Conservation (phyloP, 1,140 invertebrate species). For the Drosophila busckii region DNA sequence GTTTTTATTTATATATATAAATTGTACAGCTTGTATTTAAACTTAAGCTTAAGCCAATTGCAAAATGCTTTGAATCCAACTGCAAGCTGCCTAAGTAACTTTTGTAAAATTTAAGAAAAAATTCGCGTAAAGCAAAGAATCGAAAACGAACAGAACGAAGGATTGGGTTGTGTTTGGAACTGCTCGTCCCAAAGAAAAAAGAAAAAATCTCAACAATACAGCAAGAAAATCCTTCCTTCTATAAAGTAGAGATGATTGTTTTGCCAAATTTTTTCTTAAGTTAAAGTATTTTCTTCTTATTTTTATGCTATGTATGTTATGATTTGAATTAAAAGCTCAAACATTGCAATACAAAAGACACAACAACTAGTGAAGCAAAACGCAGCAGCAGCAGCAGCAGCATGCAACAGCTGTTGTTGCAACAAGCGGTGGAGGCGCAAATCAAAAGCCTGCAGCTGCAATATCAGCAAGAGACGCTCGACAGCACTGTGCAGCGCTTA, state of each 20-base stretch:
- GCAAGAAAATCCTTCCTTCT: constrained; percentile 73
- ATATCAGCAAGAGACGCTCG: constrained; percentile 53
- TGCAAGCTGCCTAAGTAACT: constrained; percentile 24
- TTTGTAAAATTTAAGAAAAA: constrained; percentile 52
- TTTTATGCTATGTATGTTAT: constrained; percentile 44
- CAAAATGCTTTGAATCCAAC: constrained; percentile 57
- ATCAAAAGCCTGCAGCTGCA: constrained; percentile 52
- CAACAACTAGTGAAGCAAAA: constrained; percentile 46
- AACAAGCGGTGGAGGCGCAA: constrained; percentile 61
- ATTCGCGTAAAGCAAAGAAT: constrained; percentile 35
- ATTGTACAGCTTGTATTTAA: constrained; percentile 23
- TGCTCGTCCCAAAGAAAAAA: constrained; percentile 76
- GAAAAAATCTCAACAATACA: constrained; percentile 79
- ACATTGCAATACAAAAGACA: constrained; percentile 46
- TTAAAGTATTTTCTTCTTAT: constrained; percentile 36
- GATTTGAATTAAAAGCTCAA: constrained; percentile 23
- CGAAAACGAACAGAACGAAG: constrained; percentile 58
- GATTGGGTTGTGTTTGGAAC: constrained; percentile 57
- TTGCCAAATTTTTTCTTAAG: constrained; percentile 54
- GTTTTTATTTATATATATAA: constrained; percentile 10
- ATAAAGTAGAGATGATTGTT: constrained; percentile 57
- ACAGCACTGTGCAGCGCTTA: constrained; percentile 55
- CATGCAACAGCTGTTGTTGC: constrained; percentile 59
- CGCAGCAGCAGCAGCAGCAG: constrained; percentile 25
- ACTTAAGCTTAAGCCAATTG: constrained; percentile 64